Evolutionary conservation across 1,140 invertebrate genomes (phyloP).

Genomic region (Vanessa tameamea): DNA sequence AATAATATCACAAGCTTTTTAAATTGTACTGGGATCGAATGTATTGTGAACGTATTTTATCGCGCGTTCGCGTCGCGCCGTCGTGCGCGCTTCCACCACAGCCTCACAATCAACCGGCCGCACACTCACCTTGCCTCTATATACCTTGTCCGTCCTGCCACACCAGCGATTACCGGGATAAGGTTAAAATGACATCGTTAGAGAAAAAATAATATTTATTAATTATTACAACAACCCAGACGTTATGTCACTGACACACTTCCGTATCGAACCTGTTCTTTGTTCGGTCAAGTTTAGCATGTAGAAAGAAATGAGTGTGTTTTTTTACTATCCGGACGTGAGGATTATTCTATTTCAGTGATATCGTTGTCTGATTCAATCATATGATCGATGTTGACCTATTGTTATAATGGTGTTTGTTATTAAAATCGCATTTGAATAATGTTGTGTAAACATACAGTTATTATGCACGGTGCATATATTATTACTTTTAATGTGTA

Average conservation of each 20-base stretch:
- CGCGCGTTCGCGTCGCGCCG: slow-evolving; percentile 30
- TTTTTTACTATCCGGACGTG: slow-evolving; percentile 15
- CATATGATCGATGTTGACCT: slow-evolving; percentile 15
- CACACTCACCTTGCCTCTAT: slow-evolving; percentile 53
- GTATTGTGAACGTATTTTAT: neutral
- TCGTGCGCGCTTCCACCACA: slow-evolving; percentile 42
- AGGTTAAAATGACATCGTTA: slow-evolving; percentile 25
- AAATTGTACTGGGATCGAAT: slow-evolving; percentile 11
- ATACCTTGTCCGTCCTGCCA: slow-evolving; percentile 45
- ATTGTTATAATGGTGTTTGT: slow-evolving; percentile 24
- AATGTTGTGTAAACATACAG: slow-evolving; percentile 8
- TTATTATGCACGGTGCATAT: slow-evolving; percentile 2
- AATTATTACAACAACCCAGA: slow-evolving; percentile 11
- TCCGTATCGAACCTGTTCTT: slow-evolving; percentile 34
- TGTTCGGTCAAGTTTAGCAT: slow-evolving; percentile 36
- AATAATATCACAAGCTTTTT: slow-evolving; percentile 15
- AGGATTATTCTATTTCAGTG: neutral
- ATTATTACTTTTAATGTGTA: neutral
- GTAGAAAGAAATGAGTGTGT: slow-evolving; percentile 17
- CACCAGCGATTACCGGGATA: slow-evolving; percentile 28
- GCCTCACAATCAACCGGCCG: slow-evolving; percentile 53
- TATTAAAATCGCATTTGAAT: slow-evolving; percentile 19
- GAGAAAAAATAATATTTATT: neutral
- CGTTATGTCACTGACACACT: slow-evolving; percentile 40
- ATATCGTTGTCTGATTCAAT: slow-evolving; percentile 9